Evolutionary conservation across 2,888 invertebrate genomes (phyloP).

Genomic region (Drosophila nr. fundita): DNA sequence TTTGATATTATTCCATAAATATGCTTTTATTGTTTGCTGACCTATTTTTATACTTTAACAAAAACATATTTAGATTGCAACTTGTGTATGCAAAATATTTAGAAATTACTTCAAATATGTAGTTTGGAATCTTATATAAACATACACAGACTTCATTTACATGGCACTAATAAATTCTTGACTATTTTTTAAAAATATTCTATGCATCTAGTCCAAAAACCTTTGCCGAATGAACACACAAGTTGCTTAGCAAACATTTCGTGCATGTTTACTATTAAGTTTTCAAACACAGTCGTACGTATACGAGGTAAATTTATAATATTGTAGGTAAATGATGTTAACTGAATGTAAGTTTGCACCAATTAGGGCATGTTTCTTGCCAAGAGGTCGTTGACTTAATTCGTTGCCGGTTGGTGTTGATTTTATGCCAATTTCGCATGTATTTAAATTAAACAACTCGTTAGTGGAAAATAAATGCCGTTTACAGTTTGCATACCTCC

Average conservation of each 20-base stretch:
- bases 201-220: neutral
- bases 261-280: neutral
- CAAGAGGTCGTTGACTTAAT: slow-evolving; percentile 23
- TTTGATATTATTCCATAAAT: neutral
- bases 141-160: neutral
- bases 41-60: neutral
- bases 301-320: neutral
- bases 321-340: neutral
- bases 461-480: slow-evolving; percentile 73
- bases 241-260: neutral
- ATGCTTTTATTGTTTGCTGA: neutral
- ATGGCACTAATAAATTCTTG: neutral
- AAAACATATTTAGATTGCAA: neutral
- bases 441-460: slow-evolving; percentile 77
- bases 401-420: slow-evolving; percentile 48
- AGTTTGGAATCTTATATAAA: neutral
- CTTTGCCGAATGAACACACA: neutral
- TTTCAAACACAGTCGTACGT: neutral
- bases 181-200: neutral
- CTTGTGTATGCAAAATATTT: neutral
- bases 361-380: slow-evolving; percentile 26
- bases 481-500: slow-evolving; percentile 72
- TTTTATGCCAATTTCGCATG: slow-evolving; percentile 51
- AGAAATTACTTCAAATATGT: neutral
- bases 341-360: slow-evolving; percentile 23